Evolutionary conservation across 1,140 invertebrate genomes (phyloP).

Genomic region (Heterodera schachtii): DNA sequence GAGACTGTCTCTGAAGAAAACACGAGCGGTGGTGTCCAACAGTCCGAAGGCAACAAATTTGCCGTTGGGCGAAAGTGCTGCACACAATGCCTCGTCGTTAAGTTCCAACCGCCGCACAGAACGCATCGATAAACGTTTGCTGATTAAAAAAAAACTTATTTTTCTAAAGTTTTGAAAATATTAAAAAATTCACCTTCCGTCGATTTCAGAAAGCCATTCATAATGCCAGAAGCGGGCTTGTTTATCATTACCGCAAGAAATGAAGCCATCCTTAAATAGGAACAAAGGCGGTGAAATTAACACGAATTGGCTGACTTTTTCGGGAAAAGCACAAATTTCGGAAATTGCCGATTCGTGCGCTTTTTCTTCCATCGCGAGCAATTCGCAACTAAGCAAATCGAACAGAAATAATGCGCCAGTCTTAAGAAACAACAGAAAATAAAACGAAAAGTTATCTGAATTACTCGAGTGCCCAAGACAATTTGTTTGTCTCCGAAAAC

Average conservation of each 20-base stretch:
- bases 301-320: slow-evolving; percentile 62
- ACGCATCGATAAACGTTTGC: slow-evolving; percentile 75
- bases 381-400: slow-evolving; percentile 79
- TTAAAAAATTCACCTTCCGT: slow-evolving; percentile 18
- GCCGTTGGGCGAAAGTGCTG: slow-evolving; percentile 79
- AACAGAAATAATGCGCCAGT: slow-evolving; percentile 83
- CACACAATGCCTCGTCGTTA: slow-evolving; percentile 81
- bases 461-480: slow-evolving; percentile 80
- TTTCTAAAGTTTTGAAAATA: background rate
- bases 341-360: slow-evolving; percentile 81
- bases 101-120: slow-evolving; percentile 81
- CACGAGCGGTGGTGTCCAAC: slow-evolving; percentile 88
- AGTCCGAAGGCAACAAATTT: slow-evolving; percentile 85
- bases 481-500: slow-evolving; percentile 88
- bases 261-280: slow-evolving; percentile 55
- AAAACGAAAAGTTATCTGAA: slow-evolving; percentile 7
- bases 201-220: slow-evolving; percentile 72
- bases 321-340: slow-evolving; percentile 73
- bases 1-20: slow-evolving; percentile 89
- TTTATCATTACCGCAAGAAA: slow-evolving; percentile 79
- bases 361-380: slow-evolving; percentile 69
- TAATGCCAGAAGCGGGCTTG: slow-evolving; percentile 92
- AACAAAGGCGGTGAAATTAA: slow-evolving; percentile 20
- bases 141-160: slow-evolving; percentile 20
- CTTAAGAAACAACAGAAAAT: slow-evolving; percentile 54